Conservation (phyloP, 2,888 invertebrate species). For the Ctena decussata region DNA sequence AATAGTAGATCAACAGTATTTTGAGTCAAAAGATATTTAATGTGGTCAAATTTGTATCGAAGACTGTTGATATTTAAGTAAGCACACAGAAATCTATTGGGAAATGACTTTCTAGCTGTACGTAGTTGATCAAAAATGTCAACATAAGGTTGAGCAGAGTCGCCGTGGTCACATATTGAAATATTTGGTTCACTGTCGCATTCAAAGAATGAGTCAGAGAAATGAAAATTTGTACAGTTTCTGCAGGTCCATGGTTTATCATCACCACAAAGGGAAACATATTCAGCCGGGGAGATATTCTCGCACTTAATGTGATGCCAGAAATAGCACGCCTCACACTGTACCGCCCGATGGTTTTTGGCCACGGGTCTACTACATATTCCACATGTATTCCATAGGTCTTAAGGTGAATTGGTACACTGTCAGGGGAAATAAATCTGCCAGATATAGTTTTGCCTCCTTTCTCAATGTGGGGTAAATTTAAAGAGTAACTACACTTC, state of each 20-base stretch:
- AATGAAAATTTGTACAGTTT: slow-evolving; percentile 24
- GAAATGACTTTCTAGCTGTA: neutral
- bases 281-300: slow-evolving; percentile 1
- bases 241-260: slow-evolving; percentile 27
- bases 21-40: neutral
- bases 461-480: no score
- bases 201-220: slow-evolving; percentile 32
- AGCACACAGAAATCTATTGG: slow-evolving; percentile 10
- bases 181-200: neutral
- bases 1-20: neutral
- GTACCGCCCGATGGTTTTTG: slow-evolving; percentile 22
- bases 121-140: slow-evolving; percentile 14
- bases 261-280: neutral
- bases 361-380: slow-evolving; percentile 21
- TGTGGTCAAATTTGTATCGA: neutral
- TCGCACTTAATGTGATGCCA: slow-evolving; percentile 28
- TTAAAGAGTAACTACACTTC: no score
- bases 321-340: slow-evolving; percentile 20
- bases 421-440: no score
- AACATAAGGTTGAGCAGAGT: neutral
- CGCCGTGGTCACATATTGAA: neutral
- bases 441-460: no score
- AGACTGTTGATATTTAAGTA: neutral
- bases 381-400: slow-evolving; percentile 16
- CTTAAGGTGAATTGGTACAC: no score